Evolutionary conservation across 1,140 invertebrate genomes (phyloP).

Genomic region (Drosophila parabipectinata): DNA sequence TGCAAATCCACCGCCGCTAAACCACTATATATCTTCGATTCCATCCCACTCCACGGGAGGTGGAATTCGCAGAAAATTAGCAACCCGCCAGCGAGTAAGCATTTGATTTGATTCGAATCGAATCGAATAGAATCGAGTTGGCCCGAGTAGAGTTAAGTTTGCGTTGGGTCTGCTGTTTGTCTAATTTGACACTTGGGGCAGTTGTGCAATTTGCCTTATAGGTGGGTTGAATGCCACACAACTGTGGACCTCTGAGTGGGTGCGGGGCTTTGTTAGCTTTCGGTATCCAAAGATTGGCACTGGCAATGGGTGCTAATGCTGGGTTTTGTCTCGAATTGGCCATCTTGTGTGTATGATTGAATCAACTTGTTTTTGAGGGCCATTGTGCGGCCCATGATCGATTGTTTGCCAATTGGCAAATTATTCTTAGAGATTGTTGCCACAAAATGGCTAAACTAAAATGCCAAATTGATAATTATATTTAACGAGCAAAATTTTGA

Average conservation of each 20-base stretch:
- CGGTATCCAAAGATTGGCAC: conserved; percentile 37
- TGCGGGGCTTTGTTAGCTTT: conserved; percentile 49
- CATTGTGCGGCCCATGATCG: conserved; percentile 12
- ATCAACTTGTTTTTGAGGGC: conserved; percentile 21
- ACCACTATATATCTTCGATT: conserved; percentile 34
- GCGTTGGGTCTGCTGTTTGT: conserved; percentile 66
- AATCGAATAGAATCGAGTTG: conserved; percentile 47
- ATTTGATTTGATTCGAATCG: conserved; percentile 64
- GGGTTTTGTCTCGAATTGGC: conserved; percentile 46
- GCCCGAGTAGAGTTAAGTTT: conserved; percentile 16
- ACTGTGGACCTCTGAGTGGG: background rate
- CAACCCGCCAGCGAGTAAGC: conserved; percentile 39
- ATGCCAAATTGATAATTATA: conserved; percentile 45
- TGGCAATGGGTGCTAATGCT: conserved; percentile 58
- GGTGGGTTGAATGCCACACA: conserved; percentile 19
- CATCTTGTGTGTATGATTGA: conserved; percentile 43
- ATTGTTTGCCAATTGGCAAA: conserved; percentile 5
- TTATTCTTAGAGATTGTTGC: conserved; percentile 4
- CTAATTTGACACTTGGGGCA: conserved; percentile 81
- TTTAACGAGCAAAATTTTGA: conserved; percentile 23
- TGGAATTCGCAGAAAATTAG: conserved; percentile 59
- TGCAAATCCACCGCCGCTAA: conserved; percentile 56
- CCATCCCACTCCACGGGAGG: conserved; percentile 22
- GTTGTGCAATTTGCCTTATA: conserved; percentile 55
- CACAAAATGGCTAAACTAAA: conserved; percentile 15